Evolutionary conservation across 2,888 invertebrate genomes (phyloP), one percentile per base, ranked within the genome.

Genomic region (Crocallis elinguaria): DNA sequence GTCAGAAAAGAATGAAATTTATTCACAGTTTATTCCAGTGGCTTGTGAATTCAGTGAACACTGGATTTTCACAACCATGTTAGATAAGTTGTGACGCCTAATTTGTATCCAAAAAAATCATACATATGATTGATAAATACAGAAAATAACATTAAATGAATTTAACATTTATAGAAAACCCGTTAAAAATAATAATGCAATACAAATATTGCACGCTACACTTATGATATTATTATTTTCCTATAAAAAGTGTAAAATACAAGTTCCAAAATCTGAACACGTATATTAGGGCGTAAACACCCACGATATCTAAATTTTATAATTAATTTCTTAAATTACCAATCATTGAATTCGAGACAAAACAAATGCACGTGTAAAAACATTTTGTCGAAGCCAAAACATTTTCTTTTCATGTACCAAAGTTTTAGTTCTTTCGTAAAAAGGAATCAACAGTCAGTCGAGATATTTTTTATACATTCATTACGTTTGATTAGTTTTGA

Each of bases 391-490:
- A 35, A 33, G 23, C 9, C 16, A 46, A 33, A 8, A 21, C 41
- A 27, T 16, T 0, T 6, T 17, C 6, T 1, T 5, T 17, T 25
- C 25, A 39, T 16, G 8, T 27, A 42, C 42, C 32, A 48, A 39
- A 64, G 57, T 49, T 62, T 19, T 13, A 14, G 29, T 16, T 25
- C 30, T 29, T 29, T 14, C 9, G 30, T 7, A 7, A 21, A n/a
- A 29, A 49, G 49, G 37, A 49, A 49, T 42, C 55, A 50, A 64
- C 44, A 62, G 56, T 60, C 54, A 53, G 53, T 54, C 49, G 41
- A 38, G 30, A 36, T 45, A 46, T 44, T 51, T 36, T 48, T 41
- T 12, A 49, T n/a, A n/a, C n/a, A n/a, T n/a, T n/a, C n/a, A n/a
- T n/a, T n/a, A n/a, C n/a, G n/a, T n/a, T n/a, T n/a, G n/a, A n/a